phyloP scores from a whole-genome alignment of 2,888 invertebrate species.

The Tachina lurida region DNA sequence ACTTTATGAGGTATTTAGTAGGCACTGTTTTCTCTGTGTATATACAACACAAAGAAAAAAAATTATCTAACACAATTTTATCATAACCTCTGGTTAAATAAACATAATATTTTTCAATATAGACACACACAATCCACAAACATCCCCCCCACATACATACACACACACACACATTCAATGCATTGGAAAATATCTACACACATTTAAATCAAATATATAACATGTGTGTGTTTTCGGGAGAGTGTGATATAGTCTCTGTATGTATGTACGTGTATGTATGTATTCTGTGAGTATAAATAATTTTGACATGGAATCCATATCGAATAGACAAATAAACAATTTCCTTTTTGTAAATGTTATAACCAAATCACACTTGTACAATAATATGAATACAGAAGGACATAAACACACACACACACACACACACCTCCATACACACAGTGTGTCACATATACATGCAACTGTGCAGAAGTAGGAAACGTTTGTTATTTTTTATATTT shows the following conservation, averaged over 20 bases:
- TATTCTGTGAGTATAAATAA: constrained; percentile 32
- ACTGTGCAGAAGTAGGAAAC: constrained; percentile 1
- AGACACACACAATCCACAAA: constrained; percentile 19
- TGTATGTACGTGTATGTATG: background rate
- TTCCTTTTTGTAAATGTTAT: constrained; percentile 60
- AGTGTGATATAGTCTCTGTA: constrained; percentile 18
- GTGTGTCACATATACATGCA: background rate
- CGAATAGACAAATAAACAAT: constrained; percentile 71
- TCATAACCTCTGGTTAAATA: constrained; percentile 68
- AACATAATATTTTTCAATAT: constrained; percentile 54
- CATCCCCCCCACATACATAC: background rate
- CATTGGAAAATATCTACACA: background rate
- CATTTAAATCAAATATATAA: constrained; percentile 11
- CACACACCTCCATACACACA: background rate
- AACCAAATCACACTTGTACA: constrained; percentile 20
- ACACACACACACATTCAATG: background rate
- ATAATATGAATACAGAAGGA: background rate
- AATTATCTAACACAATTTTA: constrained; percentile 64
- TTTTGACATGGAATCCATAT: constrained; percentile 60
- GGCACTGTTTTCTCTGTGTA: no score
- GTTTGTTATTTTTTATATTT: constrained; percentile 35
- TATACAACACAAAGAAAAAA: background rate
- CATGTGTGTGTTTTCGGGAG: constrained; percentile 9
- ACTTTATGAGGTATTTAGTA: no score
- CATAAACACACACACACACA: background rate